Percentiles rank a stretch among this genome's conserved stretches.
These are phyloP conservation scores for Manis crassicaudata DNA, from an alignment of 2,797 vertebrate species.

Conservation along the genomic window DNA sequence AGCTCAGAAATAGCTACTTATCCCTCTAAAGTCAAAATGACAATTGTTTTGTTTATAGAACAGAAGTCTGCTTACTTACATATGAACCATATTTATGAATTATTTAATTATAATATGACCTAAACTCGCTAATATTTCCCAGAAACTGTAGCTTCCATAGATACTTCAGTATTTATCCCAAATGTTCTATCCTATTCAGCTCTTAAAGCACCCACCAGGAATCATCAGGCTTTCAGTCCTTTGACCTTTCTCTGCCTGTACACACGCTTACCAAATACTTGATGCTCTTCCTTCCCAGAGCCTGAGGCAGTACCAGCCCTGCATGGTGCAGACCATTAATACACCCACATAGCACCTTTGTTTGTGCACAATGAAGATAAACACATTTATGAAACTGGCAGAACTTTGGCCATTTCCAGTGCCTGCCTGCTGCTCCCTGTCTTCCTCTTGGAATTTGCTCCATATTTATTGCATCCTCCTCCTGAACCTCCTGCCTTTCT, in stretches of 20 bases:
- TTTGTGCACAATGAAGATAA: neutral
- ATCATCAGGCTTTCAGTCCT: neutral
- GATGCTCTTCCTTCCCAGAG: neutral
- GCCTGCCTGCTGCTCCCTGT: neutral
- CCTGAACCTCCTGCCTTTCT: neutral
- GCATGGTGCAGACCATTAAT: neutral
- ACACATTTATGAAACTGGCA: neutral
- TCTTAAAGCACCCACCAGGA: neutral
- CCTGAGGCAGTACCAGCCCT: neutral
- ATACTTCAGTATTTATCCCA: neutral
- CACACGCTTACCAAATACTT: neutral
- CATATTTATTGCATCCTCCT: rapidly evolving
- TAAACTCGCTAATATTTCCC: neutral
- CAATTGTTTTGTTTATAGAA: neutral
- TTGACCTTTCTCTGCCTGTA: neutral
- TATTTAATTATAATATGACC: neutral
- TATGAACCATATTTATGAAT: neutral
- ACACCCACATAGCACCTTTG: neutral
- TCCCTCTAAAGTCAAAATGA: neutral
- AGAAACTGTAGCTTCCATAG: neutral
- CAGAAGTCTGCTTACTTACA: neutral
- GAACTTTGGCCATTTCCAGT: neutral
- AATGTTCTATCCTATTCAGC: neutral
- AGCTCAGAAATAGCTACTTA: neutral
- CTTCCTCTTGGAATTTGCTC: neutral